Evolutionary conservation across 2,797 vertebrate genomes (phyloP), one percentile per base, ranked within the genome.

Genomic region (Rhyacichthys aspro): DNA sequence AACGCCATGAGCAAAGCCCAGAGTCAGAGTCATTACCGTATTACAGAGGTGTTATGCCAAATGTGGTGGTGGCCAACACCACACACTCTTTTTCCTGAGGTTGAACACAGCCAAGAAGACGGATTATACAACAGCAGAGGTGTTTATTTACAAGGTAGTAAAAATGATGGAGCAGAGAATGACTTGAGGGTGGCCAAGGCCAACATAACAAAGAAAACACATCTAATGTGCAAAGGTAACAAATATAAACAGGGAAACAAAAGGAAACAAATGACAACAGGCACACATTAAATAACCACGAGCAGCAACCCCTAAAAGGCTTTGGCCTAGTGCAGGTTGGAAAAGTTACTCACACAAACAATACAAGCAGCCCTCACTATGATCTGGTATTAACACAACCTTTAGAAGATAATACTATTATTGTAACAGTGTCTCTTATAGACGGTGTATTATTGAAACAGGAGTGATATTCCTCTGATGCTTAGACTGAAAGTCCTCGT

Each of bases 151-250:
- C 39, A 55, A 54, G 18, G 50, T 59, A 43, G 45, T 80, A 63
- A 76, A 72, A 78, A 69, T 61, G 32, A 75, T 73, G 48, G 58
- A 70, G 38, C 33, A 44, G 44, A 49, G 60, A 70, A 68, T 65
- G 67, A 59, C 47, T 58, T 63, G 8, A 59, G 39, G 55, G 43
- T 14, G 28, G 16, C n/a, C 44, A 34, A 37, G 19, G 16, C 46
- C 46, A 39, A 60, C 44, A 49, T n/a, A 55, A 60, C 43, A 64
- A 47, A 68, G 5, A 42, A n/a, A 12, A 18, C 43, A 59, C 43
- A 64, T 67, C 52, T 44, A 56, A 55, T 17, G 17, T 11, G 5
- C 11, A 41, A 43, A 59, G 43, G 59, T 59, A 34, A 46, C 59
- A 75, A 65, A 72, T 55, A 55, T 54, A 42, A 7, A n/a, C 15